Evolutionary conservation across 2,797 vertebrate genomes (phyloP), one percentile per base, ranked within the genome.

Genomic region (Coregonus sp.): DNA sequence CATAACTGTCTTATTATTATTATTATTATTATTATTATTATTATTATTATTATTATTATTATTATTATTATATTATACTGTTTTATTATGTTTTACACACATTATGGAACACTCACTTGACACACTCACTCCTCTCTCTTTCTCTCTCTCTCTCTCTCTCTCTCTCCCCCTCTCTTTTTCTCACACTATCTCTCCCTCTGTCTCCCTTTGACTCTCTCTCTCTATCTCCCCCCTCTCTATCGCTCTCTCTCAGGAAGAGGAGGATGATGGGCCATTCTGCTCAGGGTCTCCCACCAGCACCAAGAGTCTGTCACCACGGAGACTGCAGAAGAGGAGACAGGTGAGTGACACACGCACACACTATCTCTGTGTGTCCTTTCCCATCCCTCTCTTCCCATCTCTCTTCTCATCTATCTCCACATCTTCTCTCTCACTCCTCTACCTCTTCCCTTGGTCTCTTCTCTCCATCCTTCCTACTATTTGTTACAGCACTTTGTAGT

Each of bases 271-370:
- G 74, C 86, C 80, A 33, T 93, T 93, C 80, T 89, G 93, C 52
- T 86, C 91, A 1, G 94, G 94, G 76, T 95, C 93, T 88, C 94
- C 94, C 81, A 95, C 93, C 86, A 95, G 94, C 91, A 95, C 93
- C 85, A 95, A 95, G 87, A 95, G 94, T 86, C 88, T 95, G 81
- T 95, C 94, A 86, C 94, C 94, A 80, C 92, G 93, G 89, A 93
- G 94, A 91, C 92, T 94, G 87, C 94, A 94, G 87, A 94, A 92
- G 87, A 92, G 90, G 85, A 90, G 91, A 89, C 88, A 81, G 90
- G 94, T 95, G 89, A 82, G 88, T 79, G 74, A 70, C 84, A 85
- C 82, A 76, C 86, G 81, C 82, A 85, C 82, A 81, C 80, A 79
- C 78, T 76, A 7, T 11, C 20, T 29, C 40, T 61, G 25, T 4